These are phyloP conservation scores for Peromyscus melanophrys DNA, from an alignment of 2,797 vertebrate species.

Conservation along the genomic window DNA sequence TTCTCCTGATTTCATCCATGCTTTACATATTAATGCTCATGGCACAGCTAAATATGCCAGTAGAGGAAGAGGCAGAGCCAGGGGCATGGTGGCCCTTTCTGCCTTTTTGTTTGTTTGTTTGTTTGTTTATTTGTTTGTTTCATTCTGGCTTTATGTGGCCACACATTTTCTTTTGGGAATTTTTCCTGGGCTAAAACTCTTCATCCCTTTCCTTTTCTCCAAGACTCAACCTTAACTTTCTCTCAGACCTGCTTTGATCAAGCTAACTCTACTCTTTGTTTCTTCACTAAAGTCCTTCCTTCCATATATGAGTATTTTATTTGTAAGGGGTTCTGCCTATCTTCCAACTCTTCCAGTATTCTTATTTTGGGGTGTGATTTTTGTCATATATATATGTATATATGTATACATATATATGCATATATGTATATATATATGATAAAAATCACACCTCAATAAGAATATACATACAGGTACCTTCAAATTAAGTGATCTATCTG, in stretches of 20 bases:
- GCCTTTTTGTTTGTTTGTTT: fast-evolving
- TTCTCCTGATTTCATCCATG: background rate
- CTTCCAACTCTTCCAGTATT: background rate
- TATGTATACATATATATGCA: background rate
- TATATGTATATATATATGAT: background rate
- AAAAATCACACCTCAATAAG: background rate
- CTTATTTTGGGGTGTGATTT: background rate
- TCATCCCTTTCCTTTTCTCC: background rate
- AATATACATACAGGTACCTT: background rate
- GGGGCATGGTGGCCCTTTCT: fast-evolving
- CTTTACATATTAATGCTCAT: background rate
- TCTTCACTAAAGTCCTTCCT: background rate
- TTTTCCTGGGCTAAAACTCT: background rate
- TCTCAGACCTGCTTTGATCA: background rate
- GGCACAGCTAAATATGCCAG: background rate
- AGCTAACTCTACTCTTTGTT: background rate
- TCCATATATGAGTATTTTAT: background rate
- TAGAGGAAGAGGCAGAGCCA: too few species aligned
- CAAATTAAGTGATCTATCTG: background rate
- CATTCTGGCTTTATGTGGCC: background rate
- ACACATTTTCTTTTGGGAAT: background rate
- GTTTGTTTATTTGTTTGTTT: too few species aligned
- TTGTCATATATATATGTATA: background rate
- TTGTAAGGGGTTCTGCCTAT: background rate
- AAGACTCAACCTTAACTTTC: background rate